Base-by-base conservation (phyloP, 2,113 vertebrate genomes). In the Oryzias javanicus region DNA sequence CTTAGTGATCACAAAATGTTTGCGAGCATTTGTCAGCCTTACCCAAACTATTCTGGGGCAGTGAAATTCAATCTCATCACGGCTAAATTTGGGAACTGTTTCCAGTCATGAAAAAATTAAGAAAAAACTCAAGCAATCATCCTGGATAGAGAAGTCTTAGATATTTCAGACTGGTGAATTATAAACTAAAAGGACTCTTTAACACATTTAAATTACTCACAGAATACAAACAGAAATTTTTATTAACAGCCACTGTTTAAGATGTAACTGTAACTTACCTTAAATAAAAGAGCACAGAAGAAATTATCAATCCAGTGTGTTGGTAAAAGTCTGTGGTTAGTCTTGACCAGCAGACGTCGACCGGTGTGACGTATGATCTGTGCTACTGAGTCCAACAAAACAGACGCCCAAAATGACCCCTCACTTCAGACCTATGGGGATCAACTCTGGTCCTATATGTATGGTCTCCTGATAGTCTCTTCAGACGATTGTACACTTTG, bases 11-110 rank as follows among this genome's bases (percentile, higher is more conserved):
- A 44, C 0, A 4, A 4, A 57, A 35, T 61, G 42, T 54, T 45
- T 3, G 14, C 61, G 35, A 57, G 53, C 57, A 72, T 71, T 75
- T 49, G 49, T 56, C 51, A 29, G 20, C 60, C 60, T 49, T 29
- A 48, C 67, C 64, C 20, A 61, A 61, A 71, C 86, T 89, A 88
- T 90, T 88, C 74, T 72, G 17, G 59, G 78, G 29, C 45, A 62
- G 62, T 82, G 84, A 82, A 86, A 89, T 82, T 74, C 61, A 72
- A 77, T 83, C 79, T 80, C 71, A 75, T 81, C 74, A 53, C 55
- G 51, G 60, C 83, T 81, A 88, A 83, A 89, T 88, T 47, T 83
- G 74, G 79, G 41, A 72, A 18, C 46, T 29, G 59, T 45, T 69
- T 57, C 35, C 59, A 60, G 58, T 55, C 18, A 54, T 42, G 14